phyloP scores from a whole-genome alignment of 2,797 vertebrate species.

The Coendou prehensilis region DNA sequence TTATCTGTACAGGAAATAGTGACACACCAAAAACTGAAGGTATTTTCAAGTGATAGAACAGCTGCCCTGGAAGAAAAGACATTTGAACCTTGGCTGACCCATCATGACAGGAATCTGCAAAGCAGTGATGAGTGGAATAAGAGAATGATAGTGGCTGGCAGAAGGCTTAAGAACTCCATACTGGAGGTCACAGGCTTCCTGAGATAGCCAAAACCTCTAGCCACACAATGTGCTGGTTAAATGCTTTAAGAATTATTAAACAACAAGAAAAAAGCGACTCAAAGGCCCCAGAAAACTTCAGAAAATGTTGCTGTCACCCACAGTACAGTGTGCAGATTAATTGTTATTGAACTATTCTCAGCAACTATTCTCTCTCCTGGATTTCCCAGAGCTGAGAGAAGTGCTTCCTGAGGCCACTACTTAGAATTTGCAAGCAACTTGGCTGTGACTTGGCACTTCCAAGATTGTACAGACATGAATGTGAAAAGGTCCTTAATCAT shows the following conservation, averaged over 20 bases:
- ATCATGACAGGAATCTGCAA: not conserved
- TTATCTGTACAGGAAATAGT: constrained; percentile 29
- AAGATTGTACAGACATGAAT: not conserved
- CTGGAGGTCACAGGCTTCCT: not conserved
- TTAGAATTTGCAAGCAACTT: not conserved
- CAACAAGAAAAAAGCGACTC: not conserved
- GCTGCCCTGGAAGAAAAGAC: constrained; percentile 25
- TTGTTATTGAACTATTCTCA: not conserved
- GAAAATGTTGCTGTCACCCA: not conserved
- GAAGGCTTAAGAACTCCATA: not conserved
- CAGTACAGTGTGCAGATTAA: not conserved
- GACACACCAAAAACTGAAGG: not conserved
- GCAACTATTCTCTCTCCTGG: not conserved
- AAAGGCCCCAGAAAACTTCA: not conserved
- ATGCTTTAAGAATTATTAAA: not conserved
- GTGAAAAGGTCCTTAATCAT: not conserved
- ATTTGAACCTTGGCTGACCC: constrained; percentile 80
- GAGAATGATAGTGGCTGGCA: not conserved
- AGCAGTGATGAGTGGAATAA: not conserved
- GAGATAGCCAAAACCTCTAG: not conserved
- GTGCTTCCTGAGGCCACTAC: not conserved
- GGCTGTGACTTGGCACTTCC: not conserved
- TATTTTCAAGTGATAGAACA: constrained; percentile 39
- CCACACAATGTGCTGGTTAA: not conserved
- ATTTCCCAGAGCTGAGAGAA: not conserved